A percentile compares a stretch with the other conserved stretches of the same genome.
These are phyloP conservation scores for Myzus persicae DNA, from an alignment of 1,140 invertebrate species.

Conservation along the genomic window DNA sequence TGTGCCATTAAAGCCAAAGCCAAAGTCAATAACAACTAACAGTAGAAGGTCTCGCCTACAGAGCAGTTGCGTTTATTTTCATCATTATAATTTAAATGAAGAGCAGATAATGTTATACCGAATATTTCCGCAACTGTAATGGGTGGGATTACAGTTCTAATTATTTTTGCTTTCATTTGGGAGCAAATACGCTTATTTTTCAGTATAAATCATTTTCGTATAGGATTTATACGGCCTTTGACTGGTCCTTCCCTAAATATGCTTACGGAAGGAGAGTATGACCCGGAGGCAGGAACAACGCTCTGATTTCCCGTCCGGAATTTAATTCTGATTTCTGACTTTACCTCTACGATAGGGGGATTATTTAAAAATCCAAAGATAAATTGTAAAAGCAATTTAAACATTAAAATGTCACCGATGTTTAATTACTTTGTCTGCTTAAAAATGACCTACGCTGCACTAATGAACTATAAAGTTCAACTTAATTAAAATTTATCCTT, in stretches of 20 bases:
- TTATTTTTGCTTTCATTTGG: not conserved
- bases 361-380: constrained; percentile 14
- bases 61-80: not conserved
- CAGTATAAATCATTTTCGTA: not conserved
- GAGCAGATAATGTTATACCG: not conserved
- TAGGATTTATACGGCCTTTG: not conserved
- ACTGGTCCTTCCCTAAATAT: not conserved
- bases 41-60: not conserved
- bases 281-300: not conserved
- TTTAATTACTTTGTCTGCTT: constrained; percentile 13
- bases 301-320: not conserved
- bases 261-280: not conserved
- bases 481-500: constrained; percentile 9
- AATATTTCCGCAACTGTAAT: not conserved
- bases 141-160: not conserved
- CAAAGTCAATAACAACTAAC: not conserved
- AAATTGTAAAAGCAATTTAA: not conserved
- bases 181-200: not conserved
- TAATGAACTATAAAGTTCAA: constrained; percentile 18
- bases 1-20: not conserved
- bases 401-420: constrained; percentile 4
- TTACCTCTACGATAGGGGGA: not conserved
- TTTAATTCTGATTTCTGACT: constrained; percentile 13
- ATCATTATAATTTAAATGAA: not conserved
- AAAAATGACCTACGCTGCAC: constrained; percentile 3